Base-by-base conservation (phyloP, 30 jellyfish, hydroid and myxozoan genomes). In the Hydractinia symbiolongicarpus region DNA sequence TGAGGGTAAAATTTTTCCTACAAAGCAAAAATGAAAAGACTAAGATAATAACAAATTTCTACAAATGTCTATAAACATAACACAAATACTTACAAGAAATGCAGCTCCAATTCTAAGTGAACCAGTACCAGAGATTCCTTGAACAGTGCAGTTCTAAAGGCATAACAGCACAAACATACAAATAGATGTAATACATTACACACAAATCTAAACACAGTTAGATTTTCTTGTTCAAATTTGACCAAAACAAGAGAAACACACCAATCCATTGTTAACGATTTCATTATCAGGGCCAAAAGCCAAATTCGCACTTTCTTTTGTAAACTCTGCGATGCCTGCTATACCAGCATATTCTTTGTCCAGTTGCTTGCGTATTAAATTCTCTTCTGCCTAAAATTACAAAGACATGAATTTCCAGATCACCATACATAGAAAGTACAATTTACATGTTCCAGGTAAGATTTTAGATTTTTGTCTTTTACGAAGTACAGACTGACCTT, bases 41-140 rank as follows among this genome's bases (percentile, higher is more conserved):
- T 44, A 3, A 11, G 69, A 11, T 64, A 13, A 15, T 64, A 64
- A 64, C 40, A 64, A 44, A 7, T 6, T 6, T 6, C 17, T n/a
- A 64, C 19, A 64, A 6, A 6, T 7, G 19, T 64, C 40, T 7
- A 6, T 6, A 6, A 51, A 64, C 7, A 64, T 64, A 64, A 58
- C 69, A 16, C 17, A 58, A 13, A 11, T 64, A 76, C 92, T 61
- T 78, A 86, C 96, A 76, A 86, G 73, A 76, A 93, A 86, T 79
- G 87, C 84, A 72, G 95, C 96, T 15, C 96, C 98, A 72, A 93
- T 81, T 61, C 98, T 49, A n/a, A 87, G 83, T 15, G 98, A 80
- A 15, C 98, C 98, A 53, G 98, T 93, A 1, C 98, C 98, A 67
- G 98, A 93, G 9, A 93, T 61, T 50, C 88, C 84, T 84, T 93